phyloP scores from a whole-genome alignment of 2,797 vertebrate genomes.

The Halcyon leucocephala region DNA sequence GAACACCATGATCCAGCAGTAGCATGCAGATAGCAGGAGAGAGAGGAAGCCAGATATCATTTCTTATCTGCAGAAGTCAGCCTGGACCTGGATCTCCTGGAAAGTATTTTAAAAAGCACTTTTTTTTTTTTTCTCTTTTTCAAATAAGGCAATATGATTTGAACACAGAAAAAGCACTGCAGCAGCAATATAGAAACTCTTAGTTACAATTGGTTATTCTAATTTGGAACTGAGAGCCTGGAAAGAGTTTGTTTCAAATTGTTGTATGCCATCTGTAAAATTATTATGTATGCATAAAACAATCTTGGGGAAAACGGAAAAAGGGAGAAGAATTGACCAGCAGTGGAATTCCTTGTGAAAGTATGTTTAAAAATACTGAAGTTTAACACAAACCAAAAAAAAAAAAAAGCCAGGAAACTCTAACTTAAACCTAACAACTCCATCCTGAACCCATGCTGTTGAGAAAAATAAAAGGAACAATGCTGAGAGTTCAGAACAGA shows the following conservation, averaged over 20 bases:
- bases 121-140: rapidly evolving
- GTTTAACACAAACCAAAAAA: conserved; percentile 46
- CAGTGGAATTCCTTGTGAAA: conserved; percentile 50
- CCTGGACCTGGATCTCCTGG: neutral
- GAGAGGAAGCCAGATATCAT: neutral
- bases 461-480: conserved; percentile 65
- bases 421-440: conserved; percentile 67
- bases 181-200: neutral
- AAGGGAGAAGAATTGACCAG: conserved; percentile 26
- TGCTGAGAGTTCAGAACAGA: conserved; percentile 51
- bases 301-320: conserved; percentile 1
- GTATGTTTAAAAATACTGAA: conserved; percentile 56
- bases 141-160: neutral
- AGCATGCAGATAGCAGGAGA: neutral
- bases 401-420: conserved; percentile 62
- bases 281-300: neutral
- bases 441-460: conserved; percentile 72
- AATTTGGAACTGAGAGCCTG: neutral
- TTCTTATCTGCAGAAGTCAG: conserved; percentile 4
- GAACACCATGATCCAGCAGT: neutral
- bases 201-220: neutral
- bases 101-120: neutral
- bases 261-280: conserved; percentile 7
- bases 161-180: neutral
- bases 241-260: neutral